Percentiles rank a stretch among this genome's conserved stretches.
These are phyloP conservation scores for Andricus grossulariae DNA, from an alignment of 1,140 invertebrate genomes.

Conservation along the genomic window DNA sequence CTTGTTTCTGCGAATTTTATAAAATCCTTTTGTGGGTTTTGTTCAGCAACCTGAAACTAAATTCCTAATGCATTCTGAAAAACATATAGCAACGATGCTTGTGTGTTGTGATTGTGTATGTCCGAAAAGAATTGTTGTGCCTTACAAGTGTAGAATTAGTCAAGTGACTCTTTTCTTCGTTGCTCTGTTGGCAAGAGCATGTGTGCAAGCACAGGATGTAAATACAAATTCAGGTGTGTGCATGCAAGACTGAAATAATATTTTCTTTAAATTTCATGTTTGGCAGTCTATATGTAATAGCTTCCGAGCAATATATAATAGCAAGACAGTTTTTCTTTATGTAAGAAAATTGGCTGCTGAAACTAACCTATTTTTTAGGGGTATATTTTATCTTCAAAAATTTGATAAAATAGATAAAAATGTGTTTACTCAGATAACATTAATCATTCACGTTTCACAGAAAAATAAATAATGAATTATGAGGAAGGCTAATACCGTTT, in stretches of 20 bases:
- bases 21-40: neutral
- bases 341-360: too few species aligned
- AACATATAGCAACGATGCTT: conserved; percentile 7
- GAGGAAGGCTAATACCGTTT: too few species aligned
- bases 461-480: too few species aligned
- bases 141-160: conserved; percentile 6
- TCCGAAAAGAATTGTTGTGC: neutral
- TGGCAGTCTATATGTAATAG: neutral
- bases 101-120: neutral
- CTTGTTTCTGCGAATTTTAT: neutral
- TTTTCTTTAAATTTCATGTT: neutral
- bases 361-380: too few species aligned
- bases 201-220: conserved; percentile 14
- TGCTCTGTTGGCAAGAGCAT: neutral
- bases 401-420: too few species aligned
- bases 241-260: neutral
- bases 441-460: too few species aligned
- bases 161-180: conserved; percentile 8
- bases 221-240: conserved; percentile 19
- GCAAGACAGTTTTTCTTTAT: too few species aligned
- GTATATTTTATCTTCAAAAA: too few species aligned
- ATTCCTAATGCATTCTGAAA: neutral
- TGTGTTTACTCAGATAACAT: too few species aligned
- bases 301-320: too few species aligned
- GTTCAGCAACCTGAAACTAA: neutral